Evolutionary conservation across 1,140 invertebrate species (phyloP).

Genomic region (Sesamia nonagrioides): DNA sequence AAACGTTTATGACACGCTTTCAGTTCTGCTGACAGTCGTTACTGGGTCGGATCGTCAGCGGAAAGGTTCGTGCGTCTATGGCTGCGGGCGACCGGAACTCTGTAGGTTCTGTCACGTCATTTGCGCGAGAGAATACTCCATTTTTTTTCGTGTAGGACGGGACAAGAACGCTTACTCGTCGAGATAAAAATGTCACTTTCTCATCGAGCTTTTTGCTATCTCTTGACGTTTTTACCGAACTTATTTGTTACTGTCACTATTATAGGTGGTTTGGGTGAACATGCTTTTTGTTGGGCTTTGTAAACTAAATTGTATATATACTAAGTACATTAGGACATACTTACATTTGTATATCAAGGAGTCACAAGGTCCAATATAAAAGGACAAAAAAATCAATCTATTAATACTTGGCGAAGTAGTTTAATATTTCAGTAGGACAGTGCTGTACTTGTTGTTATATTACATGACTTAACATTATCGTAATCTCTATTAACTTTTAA

Average conservation of each 20-base stretch:
- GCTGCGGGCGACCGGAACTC: constrained; percentile 62
- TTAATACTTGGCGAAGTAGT: constrained; percentile 47
- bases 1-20: constrained; percentile 48
- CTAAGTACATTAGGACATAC: no score
- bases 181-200: constrained; percentile 53
- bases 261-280: constrained; percentile 37
- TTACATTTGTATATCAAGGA: background rate
- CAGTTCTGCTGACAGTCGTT: constrained; percentile 48
- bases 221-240: constrained; percentile 45
- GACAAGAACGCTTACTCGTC: constrained; percentile 51
- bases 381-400: constrained; percentile 25
- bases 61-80: constrained; percentile 59
- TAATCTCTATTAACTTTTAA: constrained; percentile 61
- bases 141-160: constrained; percentile 42
- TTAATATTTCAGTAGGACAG: constrained; percentile 22
- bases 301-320: background rate
- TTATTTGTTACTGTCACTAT: constrained; percentile 45
- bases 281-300: constrained; percentile 31
- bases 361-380: background rate
- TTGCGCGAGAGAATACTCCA: constrained; percentile 49
- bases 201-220: constrained; percentile 47
- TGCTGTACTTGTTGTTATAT: constrained; percentile 57
- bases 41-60: constrained; percentile 53
- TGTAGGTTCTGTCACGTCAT: constrained; percentile 49
- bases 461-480: constrained; percentile 63